These are phyloP conservation scores for Catharus minimus DNA, from an alignment of 2,113 vertebrate species.

Conservation along the genomic window DNA sequence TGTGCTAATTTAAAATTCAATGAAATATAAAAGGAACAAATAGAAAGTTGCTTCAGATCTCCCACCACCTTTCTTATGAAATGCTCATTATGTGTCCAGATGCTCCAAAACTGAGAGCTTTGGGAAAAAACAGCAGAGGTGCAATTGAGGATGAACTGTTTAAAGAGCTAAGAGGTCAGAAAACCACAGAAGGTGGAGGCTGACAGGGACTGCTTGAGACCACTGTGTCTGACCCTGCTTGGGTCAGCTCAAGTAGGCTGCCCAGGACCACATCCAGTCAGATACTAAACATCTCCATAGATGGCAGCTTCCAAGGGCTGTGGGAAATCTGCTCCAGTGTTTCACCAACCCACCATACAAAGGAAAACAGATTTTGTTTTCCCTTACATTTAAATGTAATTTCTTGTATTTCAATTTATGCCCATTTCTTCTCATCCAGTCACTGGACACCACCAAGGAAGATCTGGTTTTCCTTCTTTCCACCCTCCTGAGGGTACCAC, in stretches of 20 bases:
- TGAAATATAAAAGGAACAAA: neutral
- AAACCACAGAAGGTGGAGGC: neutral
- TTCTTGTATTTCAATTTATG: neutral
- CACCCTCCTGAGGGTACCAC: neutral
- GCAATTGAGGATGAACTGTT: neutral
- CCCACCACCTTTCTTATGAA: neutral
- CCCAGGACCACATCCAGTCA: accelerated
- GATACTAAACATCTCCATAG: neutral
- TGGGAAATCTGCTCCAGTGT: neutral
- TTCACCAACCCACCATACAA: neutral
- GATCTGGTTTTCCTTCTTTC: neutral
- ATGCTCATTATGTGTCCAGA: neutral
- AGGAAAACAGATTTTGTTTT: neutral
- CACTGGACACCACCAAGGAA: neutral
- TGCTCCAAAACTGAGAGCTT: neutral
- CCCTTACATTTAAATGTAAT: neutral
- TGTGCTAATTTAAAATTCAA: neutral
- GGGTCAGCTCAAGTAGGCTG: neutral
- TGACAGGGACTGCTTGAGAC: neutral
- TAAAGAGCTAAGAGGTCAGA: neutral
- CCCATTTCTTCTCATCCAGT: neutral
- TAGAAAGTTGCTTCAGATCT: neutral
- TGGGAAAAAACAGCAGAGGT: accelerated
- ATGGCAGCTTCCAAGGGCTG: neutral
- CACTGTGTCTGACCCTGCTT: neutral